Evolutionary conservation across 2,888 invertebrate genomes (phyloP).

Genomic region (Orthosia incerta): DNA sequence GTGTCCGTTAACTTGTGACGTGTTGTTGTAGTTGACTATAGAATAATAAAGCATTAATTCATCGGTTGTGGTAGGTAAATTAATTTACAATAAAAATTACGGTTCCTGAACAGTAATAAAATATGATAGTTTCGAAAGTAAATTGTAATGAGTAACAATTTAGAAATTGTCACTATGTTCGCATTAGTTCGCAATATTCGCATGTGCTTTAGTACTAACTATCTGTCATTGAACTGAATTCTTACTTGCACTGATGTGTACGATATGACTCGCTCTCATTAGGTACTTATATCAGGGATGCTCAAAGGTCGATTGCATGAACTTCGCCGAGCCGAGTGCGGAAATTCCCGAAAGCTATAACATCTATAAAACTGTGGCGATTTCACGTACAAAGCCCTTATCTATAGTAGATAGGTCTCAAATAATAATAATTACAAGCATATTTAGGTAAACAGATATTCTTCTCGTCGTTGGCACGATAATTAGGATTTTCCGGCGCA

Average conservation of each 20-base stretch:
- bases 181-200: conserved; percentile 8
- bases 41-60: conserved; percentile 20
- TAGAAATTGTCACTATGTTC: conserved; percentile 20
- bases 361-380: background rate
- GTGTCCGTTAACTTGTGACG: conserved; percentile 42
- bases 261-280: conserved; percentile 23
- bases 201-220: conserved; percentile 34
- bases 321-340: background rate
- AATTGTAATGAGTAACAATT: background rate
- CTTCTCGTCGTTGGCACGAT: no score
- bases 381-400: background rate
- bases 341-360: background rate
- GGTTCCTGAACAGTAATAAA: background rate
- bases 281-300: conserved; percentile 29
- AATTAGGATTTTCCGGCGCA: no score
- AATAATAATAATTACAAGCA: background rate
- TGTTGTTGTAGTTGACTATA: conserved; percentile 43
- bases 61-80: conserved; percentile 24
- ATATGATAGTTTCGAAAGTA: conserved; percentile 2
- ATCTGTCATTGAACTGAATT: conserved; percentile 21
- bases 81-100: background rate
- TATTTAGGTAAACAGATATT: background rate
- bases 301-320: background rate
- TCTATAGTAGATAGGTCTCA: background rate
- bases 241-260: conserved; percentile 33